Evolutionary conservation across 2,797 vertebrate genomes (phyloP).

Genomic region (Sebastolobus altivelis): DNA sequence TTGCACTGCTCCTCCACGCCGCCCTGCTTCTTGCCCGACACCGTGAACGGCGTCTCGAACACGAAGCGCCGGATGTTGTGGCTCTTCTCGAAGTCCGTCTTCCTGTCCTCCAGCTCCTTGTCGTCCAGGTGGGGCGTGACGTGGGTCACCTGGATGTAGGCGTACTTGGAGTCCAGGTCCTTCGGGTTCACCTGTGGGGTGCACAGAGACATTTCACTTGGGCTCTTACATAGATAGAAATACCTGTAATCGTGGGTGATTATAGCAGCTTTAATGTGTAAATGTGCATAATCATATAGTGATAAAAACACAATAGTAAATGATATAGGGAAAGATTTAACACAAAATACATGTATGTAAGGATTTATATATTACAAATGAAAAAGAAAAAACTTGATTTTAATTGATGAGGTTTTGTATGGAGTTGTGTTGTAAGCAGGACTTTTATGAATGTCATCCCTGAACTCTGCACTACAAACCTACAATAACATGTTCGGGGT

Average conservation of each 20-base stretch:
- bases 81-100: conserved; percentile 95
- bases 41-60: conserved; percentile 97
- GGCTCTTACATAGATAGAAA: neutral
- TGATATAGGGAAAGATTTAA: no score
- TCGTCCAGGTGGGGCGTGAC: conserved; percentile 95
- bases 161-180: conserved; percentile 96
- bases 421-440: neutral
- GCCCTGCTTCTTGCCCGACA: conserved; percentile 94
- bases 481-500: neutral
- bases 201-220: neutral
- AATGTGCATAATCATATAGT: no score
- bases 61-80: conserved; percentile 98
- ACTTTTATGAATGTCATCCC: neutral
- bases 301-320: no score
- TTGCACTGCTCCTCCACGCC: conserved; percentile 98
- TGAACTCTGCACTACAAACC: conserved; percentile 21
- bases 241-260: neutral
- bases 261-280: neutral
- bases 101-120: conserved; percentile 95
- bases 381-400: neutral
- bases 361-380: neutral
- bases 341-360: neutral
- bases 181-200: conserved; percentile 92
- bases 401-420: neutral
- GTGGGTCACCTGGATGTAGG: conserved; percentile 99